A percentile compares a stretch with the other conserved stretches of the same genome.
Conservation (phyloP, 2,888 invertebrate genomes). For the Bimastos eiseni region DNA sequence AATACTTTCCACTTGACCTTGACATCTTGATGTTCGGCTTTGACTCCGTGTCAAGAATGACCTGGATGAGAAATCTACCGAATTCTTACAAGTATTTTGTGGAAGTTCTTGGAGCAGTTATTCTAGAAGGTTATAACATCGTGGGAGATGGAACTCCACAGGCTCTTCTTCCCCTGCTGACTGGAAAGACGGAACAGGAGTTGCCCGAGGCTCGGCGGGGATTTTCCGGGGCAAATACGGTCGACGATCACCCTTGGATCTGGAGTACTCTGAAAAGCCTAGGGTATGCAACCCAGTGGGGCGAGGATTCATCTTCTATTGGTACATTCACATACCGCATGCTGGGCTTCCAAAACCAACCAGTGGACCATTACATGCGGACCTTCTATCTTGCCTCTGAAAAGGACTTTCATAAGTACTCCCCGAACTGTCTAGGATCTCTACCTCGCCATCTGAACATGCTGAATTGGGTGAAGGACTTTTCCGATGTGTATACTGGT, state of each 20-base stretch:
- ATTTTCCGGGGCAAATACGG: constrained; percentile 66
- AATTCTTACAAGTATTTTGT: constrained; percentile 54
- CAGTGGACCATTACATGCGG: constrained; percentile 88
- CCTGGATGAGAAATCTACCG: constrained; percentile 55
- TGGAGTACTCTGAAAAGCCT: constrained; percentile 75
- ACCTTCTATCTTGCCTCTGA: constrained; percentile 66
- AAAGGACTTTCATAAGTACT: constrained; percentile 21
- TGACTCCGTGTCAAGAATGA: constrained; percentile 80
- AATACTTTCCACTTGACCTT: constrained; percentile 33
- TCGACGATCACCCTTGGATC: constrained; percentile 82
- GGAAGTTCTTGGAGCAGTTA: constrained; percentile 49
- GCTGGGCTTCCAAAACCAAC: constrained; percentile 79
- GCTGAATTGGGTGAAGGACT: constrained; percentile 64
- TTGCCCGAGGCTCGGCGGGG: constrained; percentile 44
- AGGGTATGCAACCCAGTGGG: constrained; percentile 73
- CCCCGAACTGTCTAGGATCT: constrained; percentile 71
- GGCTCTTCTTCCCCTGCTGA: constrained; percentile 47
- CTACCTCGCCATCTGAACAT: constrained; percentile 70
- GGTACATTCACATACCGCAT: constrained; percentile 89
- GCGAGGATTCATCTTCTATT: constrained; percentile 75
- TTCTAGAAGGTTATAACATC: constrained; percentile 48
- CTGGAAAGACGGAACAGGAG: constrained; percentile 44
- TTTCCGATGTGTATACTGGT: constrained; percentile 69
- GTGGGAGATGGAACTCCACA: constrained; percentile 48
- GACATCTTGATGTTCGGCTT: constrained; percentile 76